Percentiles rank a stretch among this genome's conserved stretches.
phyloP scores from a whole-genome alignment of 1,140 invertebrate genomes.

The Bombus waltoni region DNA sequence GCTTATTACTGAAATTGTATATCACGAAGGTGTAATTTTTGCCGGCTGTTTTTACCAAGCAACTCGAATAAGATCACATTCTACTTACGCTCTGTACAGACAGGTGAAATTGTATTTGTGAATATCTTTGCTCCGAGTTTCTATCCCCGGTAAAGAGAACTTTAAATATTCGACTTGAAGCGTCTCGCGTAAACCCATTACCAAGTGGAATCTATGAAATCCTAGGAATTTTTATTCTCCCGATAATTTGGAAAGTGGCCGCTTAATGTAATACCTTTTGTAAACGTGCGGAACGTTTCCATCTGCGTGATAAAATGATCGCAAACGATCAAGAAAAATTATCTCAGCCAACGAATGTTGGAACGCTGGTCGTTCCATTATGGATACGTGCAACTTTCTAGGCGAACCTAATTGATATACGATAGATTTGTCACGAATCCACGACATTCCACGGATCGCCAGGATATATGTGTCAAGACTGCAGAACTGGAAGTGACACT shows the following conservation, averaged over 20 bases:
- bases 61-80: neutral
- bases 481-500: constrained; percentile 58
- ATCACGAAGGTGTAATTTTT: neutral
- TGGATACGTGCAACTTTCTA: neutral
- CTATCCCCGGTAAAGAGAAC: neutral
- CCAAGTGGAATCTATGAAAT: too few species aligned
- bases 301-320: too few species aligned
- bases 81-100: neutral
- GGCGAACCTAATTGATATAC: neutral
- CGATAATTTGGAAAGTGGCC: too few species aligned
- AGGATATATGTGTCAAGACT: constrained; percentile 43
- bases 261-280: too few species aligned
- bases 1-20: neutral
- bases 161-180: neutral
- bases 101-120: neutral
- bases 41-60: neutral
- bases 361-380: neutral
- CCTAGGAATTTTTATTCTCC: too few species aligned
- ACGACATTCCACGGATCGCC: neutral
- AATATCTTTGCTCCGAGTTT: neutral
- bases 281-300: too few species aligned
- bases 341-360: neutral
- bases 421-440: neutral
- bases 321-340: too few species aligned
- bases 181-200: too few species aligned